phyloP scores from a whole-genome alignment of 2,797 vertebrate genomes.

The Pangasius djambal region DNA sequence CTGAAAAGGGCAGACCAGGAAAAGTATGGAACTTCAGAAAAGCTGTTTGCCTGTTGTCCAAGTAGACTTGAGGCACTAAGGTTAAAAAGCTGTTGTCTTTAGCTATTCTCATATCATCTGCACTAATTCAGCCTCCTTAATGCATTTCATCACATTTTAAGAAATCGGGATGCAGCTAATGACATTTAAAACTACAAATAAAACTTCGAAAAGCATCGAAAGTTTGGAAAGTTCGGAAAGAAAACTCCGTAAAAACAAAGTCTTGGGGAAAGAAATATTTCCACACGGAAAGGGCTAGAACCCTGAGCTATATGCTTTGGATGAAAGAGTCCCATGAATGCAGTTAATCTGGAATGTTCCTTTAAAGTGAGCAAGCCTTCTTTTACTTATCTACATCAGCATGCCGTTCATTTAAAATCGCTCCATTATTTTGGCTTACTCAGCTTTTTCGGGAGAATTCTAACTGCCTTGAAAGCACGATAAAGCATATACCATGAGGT shows the following conservation, averaged over 20 bases:
- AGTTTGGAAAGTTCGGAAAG: too few relatives aligned
- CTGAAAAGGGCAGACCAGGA: background rate
- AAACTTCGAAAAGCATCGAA: background rate
- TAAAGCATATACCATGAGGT: background rate
- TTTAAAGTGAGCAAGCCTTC: slow-evolving; percentile 3
- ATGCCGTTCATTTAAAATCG: background rate
- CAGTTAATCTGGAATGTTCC: background rate
- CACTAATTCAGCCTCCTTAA: background rate
- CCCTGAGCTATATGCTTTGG: background rate
- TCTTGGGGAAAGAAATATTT: background rate
- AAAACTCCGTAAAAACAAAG: background rate
- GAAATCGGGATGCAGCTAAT: background rate
- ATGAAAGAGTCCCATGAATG: background rate
- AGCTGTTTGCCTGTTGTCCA: background rate
- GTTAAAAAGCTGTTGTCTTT: background rate
- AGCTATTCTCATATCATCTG: background rate
- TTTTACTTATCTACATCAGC: slow-evolving; percentile 1
- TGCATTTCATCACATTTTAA: background rate
- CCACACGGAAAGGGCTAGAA: background rate
- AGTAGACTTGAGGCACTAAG: background rate
- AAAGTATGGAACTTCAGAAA: background rate
- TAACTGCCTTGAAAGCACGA: background rate
- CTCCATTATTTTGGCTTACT: background rate
- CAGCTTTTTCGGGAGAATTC: background rate
- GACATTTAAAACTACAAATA: background rate